Evolutionary conservation across 2,888 invertebrate species (phyloP).

Genomic region (Plusia festucae): DNA sequence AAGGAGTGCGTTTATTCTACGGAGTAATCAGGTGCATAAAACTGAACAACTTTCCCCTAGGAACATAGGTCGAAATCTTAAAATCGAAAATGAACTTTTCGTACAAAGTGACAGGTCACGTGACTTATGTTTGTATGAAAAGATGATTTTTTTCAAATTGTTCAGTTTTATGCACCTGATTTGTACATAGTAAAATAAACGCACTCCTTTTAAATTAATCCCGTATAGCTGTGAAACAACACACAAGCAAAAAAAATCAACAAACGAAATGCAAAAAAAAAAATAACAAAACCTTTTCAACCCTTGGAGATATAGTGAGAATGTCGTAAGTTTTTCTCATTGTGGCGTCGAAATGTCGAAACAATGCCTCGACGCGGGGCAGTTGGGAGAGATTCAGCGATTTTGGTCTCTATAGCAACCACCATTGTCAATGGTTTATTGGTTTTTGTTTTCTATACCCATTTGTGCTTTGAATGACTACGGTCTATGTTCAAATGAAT

Average conservation of each 20-base stretch:
- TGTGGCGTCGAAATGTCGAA: constrained; percentile 81
- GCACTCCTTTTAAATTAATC: too few relatives aligned
- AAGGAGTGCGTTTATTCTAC: too few relatives aligned
- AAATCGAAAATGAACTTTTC: too few relatives aligned
- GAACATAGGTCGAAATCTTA: too few relatives aligned
- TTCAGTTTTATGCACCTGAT: too few relatives aligned
- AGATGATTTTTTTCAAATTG: too few relatives aligned
- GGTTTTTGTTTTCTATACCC: constrained; percentile 29
- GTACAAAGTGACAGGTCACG: too few relatives aligned
- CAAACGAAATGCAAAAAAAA: constrained; percentile 54
- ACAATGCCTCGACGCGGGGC: constrained; percentile 83
- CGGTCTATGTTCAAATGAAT: too few relatives aligned
- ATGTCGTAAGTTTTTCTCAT: constrained; percentile 83
- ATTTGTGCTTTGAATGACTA: neutral
- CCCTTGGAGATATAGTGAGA: constrained; percentile 80
- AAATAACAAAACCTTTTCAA: constrained; percentile 76
- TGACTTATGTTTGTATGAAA: too few relatives aligned
- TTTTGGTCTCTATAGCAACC: constrained; percentile 82
- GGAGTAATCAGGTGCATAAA: too few relatives aligned
- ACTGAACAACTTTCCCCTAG: too few relatives aligned
- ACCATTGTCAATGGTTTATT: constrained; percentile 61
- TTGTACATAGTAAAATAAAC: too few relatives aligned
- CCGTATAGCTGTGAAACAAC: constrained; percentile 26
- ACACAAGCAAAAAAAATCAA: constrained; percentile 51
- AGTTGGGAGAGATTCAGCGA: constrained; percentile 87